Base-by-base conservation (phyloP, 2,888 invertebrate species). In the Idaea straminata region DNA sequence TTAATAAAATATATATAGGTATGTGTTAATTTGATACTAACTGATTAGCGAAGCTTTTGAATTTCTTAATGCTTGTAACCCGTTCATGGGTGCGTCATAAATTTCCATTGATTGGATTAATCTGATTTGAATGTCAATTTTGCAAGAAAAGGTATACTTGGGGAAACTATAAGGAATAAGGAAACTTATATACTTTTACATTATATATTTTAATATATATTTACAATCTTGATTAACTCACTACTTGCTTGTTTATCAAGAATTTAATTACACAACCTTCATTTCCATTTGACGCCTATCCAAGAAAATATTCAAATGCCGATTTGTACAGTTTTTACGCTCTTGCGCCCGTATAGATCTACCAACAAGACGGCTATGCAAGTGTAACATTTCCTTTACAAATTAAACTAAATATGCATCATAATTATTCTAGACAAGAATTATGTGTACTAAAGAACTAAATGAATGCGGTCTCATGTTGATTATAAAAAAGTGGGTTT, bases 101-200 rank as follows among this genome's bases (percentile, higher is more conserved):
- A 93, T 93, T 89, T 88, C 84, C 90, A 90, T 91, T 93, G 92
- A 92, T 93, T 91, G 92, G 92, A 90, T 91, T 93, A 92, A 93
- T 93, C 93, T 92, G 93, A 93, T 93, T 92, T 92, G 89, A 86
- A 88, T 91, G 91, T 90, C 91, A 91, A 91, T 89, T 92, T 92
- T 87, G 89, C 85, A 86, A 84, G 83, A 84, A 88, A 88, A 86
- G 47, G 86, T 85, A 85, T 84, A n/a, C n/a, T n/a, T n/a, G n/a
- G n/a, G n/a, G n/a, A n/a, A n/a, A n/a, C n/a, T n/a, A n/a, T n/a
- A n/a, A n/a, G n/a, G n/a, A n/a, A n/a, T n/a, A n/a, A 85, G 83
- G 83, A 25, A 25, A 25, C 25, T 25, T 25, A 25, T 25, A 25
- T 25, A 25, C 5, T 36, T 7, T 36, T 3, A 36, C 36, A 36